Evolutionary conservation across 2,113 vertebrate genomes (phyloP), one percentile per base, ranked within the genome.

Genomic region (Mobula birostris): DNA sequence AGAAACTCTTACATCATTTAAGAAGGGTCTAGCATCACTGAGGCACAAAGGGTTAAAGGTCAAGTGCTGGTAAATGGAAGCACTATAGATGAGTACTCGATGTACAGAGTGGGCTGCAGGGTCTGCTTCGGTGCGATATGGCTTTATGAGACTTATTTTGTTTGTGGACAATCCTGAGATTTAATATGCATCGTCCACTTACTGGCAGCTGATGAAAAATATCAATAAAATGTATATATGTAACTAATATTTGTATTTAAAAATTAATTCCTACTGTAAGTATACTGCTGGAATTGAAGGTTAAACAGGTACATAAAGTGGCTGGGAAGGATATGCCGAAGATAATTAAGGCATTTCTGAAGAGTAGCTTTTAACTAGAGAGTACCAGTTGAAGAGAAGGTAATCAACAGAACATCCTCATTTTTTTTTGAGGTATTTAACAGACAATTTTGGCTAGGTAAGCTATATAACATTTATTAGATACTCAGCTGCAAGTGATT

Each of bases 401-500:
- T 85, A 85, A 85, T 85, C 29, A 29, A 48, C 9, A 56, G 21
- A 82, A 85, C 82, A 5, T 85, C 9, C 40, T 29, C 27, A 27
- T 58, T 85, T 9, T 85, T 85, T 85, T 48, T 48, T 48, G 48
- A 85, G 40, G 29, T 24, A 61, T 58, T 48, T 56, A 29, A 85
- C 11, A 85, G 48, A 56, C 24, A 58, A 27, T 21, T 12, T 61
- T 27, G 58, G 21, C 48, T 83, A 7, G 58, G 61, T 19, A 90
- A 32, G 61, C 66, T 66, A 32, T 66, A 88, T 48, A 83, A 56
- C 29, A n/a, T 66, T 66, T 66, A 88, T 66, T 66, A 19, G 11
- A n/a, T 88, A 66, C 58, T 90, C 29, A 90, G 85, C n/a, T 90
- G 14, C 24, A 61, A 61, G 85, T 32, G n/a, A 90, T 90, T 90